Evolutionary conservation across 2,113 vertebrate genomes (phyloP).

Genomic region (Microcebus murinus): DNA sequence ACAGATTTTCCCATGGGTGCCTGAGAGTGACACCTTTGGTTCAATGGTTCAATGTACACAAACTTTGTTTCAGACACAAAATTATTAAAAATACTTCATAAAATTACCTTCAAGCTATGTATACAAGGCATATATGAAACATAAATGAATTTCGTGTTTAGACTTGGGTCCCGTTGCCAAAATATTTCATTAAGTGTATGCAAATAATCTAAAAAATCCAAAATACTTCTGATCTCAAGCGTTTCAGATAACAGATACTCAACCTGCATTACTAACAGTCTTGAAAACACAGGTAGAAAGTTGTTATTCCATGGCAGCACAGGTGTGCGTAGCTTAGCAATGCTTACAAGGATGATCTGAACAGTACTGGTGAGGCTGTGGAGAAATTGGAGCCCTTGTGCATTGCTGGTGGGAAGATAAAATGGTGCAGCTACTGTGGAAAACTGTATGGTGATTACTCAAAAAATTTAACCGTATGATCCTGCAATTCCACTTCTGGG

Average conservation of each 20-base stretch:
- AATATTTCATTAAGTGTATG: not conserved
- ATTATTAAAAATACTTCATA: not conserved
- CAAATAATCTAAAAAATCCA: not conserved
- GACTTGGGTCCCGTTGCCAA: not conserved
- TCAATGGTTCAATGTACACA: not conserved
- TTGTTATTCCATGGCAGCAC: fast-evolving
- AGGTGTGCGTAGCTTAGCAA: not conserved
- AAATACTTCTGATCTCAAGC: not conserved
- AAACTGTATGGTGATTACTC: not conserved
- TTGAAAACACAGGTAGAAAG: not conserved
- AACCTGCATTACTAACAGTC: not conserved
- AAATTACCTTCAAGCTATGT: not conserved
- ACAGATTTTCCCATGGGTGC: not conserved
- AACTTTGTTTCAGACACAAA: not conserved
- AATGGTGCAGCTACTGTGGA: not conserved
- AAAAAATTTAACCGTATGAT: not conserved
- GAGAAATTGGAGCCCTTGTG: not conserved
- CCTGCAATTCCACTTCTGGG: no score
- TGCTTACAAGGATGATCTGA: not conserved
- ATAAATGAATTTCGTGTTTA: not conserved
- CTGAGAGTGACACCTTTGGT: not conserved
- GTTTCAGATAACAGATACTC: not conserved
- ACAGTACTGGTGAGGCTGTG: not conserved
- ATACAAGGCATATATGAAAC: not conserved
- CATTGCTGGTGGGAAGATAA: not conserved